Evolutionary conservation across 2,797 vertebrate genomes (phyloP).

Genomic region (Microctenopoma stevenorrisi): DNA sequence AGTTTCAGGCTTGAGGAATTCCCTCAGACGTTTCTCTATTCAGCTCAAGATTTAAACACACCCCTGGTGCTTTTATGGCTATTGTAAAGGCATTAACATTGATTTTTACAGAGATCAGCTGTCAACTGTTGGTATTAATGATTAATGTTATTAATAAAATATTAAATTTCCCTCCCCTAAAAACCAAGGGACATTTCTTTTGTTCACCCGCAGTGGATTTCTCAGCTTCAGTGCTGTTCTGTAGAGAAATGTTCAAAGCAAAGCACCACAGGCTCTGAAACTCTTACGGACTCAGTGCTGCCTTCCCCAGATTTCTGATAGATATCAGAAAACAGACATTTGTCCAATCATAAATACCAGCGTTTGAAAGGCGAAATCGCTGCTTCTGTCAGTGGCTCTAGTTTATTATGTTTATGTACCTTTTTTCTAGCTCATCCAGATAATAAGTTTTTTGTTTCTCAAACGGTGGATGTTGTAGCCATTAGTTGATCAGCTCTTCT

Average conservation of each 20-base stretch:
- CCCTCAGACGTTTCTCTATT: background rate
- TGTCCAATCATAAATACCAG: no score
- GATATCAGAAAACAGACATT: background rate
- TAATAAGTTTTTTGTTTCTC: no score
- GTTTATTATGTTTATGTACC: no score
- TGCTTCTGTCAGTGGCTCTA: no score
- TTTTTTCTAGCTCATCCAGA: no score
- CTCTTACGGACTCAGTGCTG: no score
- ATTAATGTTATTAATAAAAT: background rate
- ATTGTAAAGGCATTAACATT: background rate
- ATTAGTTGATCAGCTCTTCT: no score
- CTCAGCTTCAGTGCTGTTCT: background rate
- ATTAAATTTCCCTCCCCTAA: no score
- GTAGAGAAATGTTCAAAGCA: background rate
- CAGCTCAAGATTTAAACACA: conserved; percentile 4
- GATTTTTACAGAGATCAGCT: background rate
- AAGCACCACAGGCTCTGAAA: background rate
- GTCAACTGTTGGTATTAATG: background rate
- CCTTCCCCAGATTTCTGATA: background rate
- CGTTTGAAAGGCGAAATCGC: no score
- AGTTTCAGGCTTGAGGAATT: conserved; percentile 13
- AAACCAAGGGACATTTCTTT: no score
- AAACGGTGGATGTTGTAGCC: no score
- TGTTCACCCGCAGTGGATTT: background rate
- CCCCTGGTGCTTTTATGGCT: background rate